Evolutionary conservation across 2,888 invertebrate species (phyloP).

Genomic region (Mylabris sibirica): DNA sequence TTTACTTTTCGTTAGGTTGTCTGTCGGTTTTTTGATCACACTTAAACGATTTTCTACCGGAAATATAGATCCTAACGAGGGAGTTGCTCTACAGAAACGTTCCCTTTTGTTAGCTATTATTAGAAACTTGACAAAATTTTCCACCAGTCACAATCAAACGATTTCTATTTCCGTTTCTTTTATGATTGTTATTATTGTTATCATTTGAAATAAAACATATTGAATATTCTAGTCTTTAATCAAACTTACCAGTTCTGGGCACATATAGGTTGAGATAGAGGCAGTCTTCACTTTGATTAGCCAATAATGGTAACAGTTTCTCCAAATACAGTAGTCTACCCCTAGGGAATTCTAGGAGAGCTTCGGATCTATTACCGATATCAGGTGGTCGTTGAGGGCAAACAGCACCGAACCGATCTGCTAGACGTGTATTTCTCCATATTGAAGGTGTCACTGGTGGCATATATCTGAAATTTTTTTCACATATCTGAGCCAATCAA

Average conservation of each 20-base stretch:
- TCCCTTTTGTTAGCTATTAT: neutral
- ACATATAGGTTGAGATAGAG: constrained; percentile 97
- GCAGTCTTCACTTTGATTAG: constrained; percentile 97
- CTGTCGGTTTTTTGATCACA: neutral
- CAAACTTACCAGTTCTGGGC: constrained; percentile 75
- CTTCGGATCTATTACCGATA: constrained; percentile 68
- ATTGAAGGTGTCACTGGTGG: constrained; percentile 92
- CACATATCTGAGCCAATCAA: too few relatives aligned
- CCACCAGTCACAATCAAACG: neutral
- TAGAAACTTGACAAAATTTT: neutral
- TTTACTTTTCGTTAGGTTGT: neutral
- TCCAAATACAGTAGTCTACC: constrained; percentile 86
- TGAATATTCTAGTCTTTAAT: neutral
- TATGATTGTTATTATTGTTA: constrained; percentile 2
- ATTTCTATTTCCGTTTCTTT: neutral
- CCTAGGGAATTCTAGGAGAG: constrained; percentile 78
- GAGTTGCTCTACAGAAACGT: neutral
- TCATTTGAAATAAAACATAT: neutral
- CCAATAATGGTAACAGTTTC: constrained; percentile 81
- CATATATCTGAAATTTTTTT: constrained; percentile 75
- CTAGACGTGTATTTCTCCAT: constrained; percentile 82
- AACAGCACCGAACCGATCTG: constrained; percentile 83
- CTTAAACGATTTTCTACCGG: neutral
- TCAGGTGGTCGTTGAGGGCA: constrained; percentile 84
- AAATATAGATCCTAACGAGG: neutral